Conservation (phyloP, 2,888 invertebrate genomes). For the Zaprionus bogoriensis region DNA sequence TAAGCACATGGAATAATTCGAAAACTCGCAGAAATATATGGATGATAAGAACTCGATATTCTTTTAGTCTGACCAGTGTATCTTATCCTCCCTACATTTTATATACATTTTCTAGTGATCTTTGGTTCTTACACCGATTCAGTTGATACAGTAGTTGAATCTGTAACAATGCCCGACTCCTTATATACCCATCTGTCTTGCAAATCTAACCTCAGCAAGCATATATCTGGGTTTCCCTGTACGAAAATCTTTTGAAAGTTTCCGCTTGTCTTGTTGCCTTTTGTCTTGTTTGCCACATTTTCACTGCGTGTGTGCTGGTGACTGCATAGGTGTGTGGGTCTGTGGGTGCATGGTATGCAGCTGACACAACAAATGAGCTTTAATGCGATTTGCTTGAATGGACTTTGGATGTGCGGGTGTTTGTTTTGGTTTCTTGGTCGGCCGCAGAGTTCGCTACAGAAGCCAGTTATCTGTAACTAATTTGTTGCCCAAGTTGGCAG, state of each 20-base stretch:
- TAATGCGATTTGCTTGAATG: slow-evolving; percentile 78
- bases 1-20: too few species aligned
- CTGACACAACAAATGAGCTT: slow-evolving; percentile 81
- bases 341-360: slow-evolving; percentile 51
- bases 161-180: too few species aligned
- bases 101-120: too few species aligned
- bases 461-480: slow-evolving; percentile 74
- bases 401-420: slow-evolving; percentile 55
- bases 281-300: slow-evolving; percentile 35
- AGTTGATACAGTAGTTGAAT: too few species aligned
- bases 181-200: not conserved
- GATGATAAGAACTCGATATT: too few species aligned
- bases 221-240: slow-evolving; percentile 9
- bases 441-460: slow-evolving; percentile 30
- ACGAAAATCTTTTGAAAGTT: slow-evolving; percentile 16
- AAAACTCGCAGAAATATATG: too few species aligned
- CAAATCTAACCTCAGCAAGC: not conserved
- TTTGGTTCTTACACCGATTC: too few species aligned
- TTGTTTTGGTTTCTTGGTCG: slow-evolving; percentile 41
- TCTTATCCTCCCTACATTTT: too few species aligned
- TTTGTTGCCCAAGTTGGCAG: slow-evolving; percentile 49
- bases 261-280: slow-evolving; percentile 24
- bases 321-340: slow-evolving; percentile 9
- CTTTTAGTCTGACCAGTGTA: too few species aligned
- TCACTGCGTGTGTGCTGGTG: not conserved